phyloP scores from a whole-genome alignment of 2,888 invertebrate genomes.

The Stegophylla sp. region DNA sequence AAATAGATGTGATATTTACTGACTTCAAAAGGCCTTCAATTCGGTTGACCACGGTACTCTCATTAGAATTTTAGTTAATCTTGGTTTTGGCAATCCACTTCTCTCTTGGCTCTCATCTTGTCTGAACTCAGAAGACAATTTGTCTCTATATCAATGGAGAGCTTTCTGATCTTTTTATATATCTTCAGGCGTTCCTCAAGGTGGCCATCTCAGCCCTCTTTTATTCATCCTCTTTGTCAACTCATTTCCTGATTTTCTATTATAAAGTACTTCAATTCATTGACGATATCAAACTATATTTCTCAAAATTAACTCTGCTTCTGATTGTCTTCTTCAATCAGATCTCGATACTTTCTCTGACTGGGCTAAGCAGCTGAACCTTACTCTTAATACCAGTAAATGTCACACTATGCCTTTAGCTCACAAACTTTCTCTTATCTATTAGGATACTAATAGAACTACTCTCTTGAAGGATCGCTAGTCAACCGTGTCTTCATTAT shows the following conservation, averaged over 20 bases:
- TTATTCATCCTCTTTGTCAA: neutral
- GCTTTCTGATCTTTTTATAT: neutral
- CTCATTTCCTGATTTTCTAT: neutral
- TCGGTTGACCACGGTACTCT: neutral
- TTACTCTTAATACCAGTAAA: neutral
- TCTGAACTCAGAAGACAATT: neutral
- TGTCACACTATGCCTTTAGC: neutral
- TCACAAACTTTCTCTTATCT: too few species aligned
- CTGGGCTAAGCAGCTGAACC: neutral
- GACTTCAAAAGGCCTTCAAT: neutral
- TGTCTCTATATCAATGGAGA: neutral
- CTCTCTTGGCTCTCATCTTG: neutral
- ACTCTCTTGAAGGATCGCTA: neutral
- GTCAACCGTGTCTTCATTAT: neutral
- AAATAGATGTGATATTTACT: neutral
- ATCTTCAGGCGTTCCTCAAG: neutral
- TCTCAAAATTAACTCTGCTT: neutral
- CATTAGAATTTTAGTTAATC: neutral
- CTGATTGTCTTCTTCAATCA: neutral
- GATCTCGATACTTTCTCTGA: neutral
- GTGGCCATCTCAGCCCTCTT: too few species aligned
- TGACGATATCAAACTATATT: neutral
- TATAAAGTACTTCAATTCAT: neutral
- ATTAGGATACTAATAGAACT: too few species aligned
- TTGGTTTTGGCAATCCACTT: constrained; percentile 1